Base-by-base conservation (phyloP, 2,888 invertebrate species). In the Hedya salicella region DNA sequence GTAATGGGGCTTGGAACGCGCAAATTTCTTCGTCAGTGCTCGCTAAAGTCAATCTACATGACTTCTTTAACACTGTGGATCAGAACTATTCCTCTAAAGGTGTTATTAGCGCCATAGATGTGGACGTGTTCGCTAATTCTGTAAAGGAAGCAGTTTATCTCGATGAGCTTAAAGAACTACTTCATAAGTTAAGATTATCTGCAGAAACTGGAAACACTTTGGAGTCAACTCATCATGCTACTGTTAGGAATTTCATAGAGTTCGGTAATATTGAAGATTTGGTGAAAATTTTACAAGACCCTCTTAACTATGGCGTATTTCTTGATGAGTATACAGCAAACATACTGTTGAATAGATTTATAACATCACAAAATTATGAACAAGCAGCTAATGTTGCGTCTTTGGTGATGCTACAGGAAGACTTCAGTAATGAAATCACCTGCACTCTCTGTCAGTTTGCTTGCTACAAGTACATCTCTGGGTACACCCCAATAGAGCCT, bases 341-440 rank as follows among this genome's bases (percentile, higher is more conserved):
- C 84, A 90, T 98, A 57, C 86, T 98, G 40, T 92, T 99, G 88
- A 96, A 98, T 80, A 93, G 94, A 62, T 95, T 97, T 75, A 87
- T 98, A 63, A 94, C 95, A 77, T 87, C 92, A 36, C 89, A 95
- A 62, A 93, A 97, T 78, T 96, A 91, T 81, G 91, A 91, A 46
- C 91, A 93, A 67, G 98, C 98, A 14, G 95, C 97, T 0, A 94
- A 95, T 82, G 91, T 97, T 14, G 97, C 97, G 0, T 93, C 94
- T 62, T 91, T 97, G 66, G 86, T 97, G 67, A 97, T 98, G 97
- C 88, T 98, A 30, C 98, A 98, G 85, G 98, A 98, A 89, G 97
- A 98, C 76, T 95, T 94, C 74, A 93, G 93, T 11, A 94, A 97
- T 89, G 94, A 95, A 2, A 92, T 98, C 17, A 93, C 95, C 3